phyloP scores from a whole-genome alignment of 2,888 invertebrate species.

The Rhimphoctona megacephalus region DNA sequence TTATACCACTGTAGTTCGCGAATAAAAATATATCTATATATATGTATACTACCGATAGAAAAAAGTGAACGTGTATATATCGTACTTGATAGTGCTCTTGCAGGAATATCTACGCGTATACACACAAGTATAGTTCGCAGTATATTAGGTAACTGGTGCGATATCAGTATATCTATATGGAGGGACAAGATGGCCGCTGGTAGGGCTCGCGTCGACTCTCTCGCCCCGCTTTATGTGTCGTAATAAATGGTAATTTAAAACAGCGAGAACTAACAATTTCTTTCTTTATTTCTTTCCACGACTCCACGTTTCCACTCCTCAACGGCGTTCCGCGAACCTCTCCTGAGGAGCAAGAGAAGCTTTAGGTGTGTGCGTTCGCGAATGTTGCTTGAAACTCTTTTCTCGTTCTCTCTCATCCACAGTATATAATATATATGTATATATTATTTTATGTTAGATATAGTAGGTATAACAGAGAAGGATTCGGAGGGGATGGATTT shows the following conservation, averaged over 20 bases:
- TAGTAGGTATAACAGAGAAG: constrained; percentile 27
- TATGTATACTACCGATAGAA: background rate
- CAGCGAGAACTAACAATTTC: constrained; percentile 85
- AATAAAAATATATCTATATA: constrained; percentile 10
- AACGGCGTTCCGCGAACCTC: constrained; percentile 52
- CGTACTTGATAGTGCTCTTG: constrained; percentile 19
- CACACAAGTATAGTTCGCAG: constrained; percentile 1
- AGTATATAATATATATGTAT: background rate
- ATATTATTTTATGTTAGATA: background rate
- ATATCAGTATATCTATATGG: constrained; percentile 69
- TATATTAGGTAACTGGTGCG: constrained; percentile 32
- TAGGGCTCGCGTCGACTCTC: constrained; percentile 67
- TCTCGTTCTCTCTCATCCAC: constrained; percentile 35
- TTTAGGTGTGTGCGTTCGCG: constrained; percentile 43
- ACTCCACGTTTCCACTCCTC: constrained; percentile 61
- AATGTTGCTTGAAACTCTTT: constrained; percentile 48
- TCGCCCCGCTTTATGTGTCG: constrained; percentile 83
- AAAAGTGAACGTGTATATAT: constrained; percentile 21
- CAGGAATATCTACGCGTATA: constrained; percentile 5
- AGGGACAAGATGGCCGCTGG: constrained; percentile 83
- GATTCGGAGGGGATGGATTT: constrained; percentile 60
- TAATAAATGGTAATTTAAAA: constrained; percentile 85
- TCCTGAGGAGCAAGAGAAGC: constrained; percentile 53
- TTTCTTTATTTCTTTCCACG: constrained; percentile 83
- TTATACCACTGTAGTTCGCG: constrained; percentile 57